Percentiles rank a stretch among this genome's conserved stretches.
These are phyloP conservation scores for Habropoda laboriosa DNA, from an alignment of 1,140 invertebrate species.

Conservation along the genomic window DNA sequence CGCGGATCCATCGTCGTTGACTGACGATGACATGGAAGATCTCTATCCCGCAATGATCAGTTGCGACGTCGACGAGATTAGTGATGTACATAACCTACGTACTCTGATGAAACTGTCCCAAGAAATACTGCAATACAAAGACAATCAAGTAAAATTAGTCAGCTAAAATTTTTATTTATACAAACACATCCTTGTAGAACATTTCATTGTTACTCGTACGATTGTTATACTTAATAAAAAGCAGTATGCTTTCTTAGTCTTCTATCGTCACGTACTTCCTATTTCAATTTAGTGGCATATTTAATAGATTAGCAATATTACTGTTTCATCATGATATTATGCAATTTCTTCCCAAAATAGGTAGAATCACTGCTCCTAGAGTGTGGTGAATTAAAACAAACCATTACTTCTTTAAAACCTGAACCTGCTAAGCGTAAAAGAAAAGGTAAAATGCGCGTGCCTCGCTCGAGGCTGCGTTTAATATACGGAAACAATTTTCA, in stretches of 20 bases:
- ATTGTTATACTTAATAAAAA: background rate
- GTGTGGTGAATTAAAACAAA: conserved; percentile 80
- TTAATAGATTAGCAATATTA: background rate
- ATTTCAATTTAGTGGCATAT: background rate
- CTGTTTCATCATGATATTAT: background rate
- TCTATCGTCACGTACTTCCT: background rate
- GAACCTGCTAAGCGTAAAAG: conserved; percentile 56
- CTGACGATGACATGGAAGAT: conserved; percentile 84
- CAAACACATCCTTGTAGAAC: background rate
- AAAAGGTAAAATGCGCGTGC: conserved; percentile 42
- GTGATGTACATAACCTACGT: conserved; percentile 82
- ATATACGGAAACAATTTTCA: too few species aligned
- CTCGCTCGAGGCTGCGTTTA: too few species aligned
- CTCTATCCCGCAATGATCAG: conserved; percentile 83
- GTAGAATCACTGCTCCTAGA: conserved; percentile 82
- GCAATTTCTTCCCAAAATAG: conserved; percentile 63
- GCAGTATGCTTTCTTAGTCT: background rate
- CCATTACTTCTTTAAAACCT: conserved; percentile 74
- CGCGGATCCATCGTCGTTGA: conserved; percentile 82
- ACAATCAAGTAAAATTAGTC: conserved; percentile 83
- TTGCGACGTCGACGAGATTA: conserved; percentile 84
- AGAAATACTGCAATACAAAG: conserved; percentile 86
- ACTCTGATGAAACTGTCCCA: conserved; percentile 83
- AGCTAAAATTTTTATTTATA: background rate
- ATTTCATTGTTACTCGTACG: background rate